Base-by-base conservation (phyloP, 2,113 vertebrate species). In the Corydoras sp. region DNA sequence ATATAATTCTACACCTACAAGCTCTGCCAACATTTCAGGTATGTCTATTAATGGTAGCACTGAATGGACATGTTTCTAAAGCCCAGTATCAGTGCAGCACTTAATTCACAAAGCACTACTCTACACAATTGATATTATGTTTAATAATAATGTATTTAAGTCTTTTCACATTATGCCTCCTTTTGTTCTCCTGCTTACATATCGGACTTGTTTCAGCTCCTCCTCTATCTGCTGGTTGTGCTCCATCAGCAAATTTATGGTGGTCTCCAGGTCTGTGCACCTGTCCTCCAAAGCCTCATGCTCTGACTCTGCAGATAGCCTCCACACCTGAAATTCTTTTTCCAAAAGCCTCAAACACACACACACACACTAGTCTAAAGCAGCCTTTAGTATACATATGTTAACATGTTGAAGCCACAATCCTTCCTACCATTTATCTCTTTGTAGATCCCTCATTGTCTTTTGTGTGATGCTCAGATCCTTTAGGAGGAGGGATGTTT, bases 221-320 rank as follows among this genome's bases (percentile, higher is more conserved):
- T 64, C 67, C 82, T 88, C 84, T 14, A 96, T 81, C 35, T 66
- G 79, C 7, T 86, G 53, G 72, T 91, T 92, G 69, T 87, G 86
- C 53, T 76, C 69, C 53, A 53, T 87, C 72, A 94, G 82, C 0
- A 78, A 78, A 29, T 85, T 85, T 82, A 95, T 82, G 68, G 88
- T 89, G 60, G 83, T 83, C 80, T 95, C 92, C 81, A 93, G 83
- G 77, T 84, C 77, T 3, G 76, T 77, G 51, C 76, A 90, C 80
- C 82, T 88, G 72, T 91, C 85, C 81, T 92, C 86, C 71, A 95
- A 88, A 64, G 72, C 69, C 48, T 81, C 66, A 0, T 86, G 86
- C 60, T 92, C 85, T 24, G 88, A 86, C 80, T 88, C 88, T 43
- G 91, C 76, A n/a, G 89, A 80, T 13, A 85, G 75, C 72, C 83